These are phyloP conservation scores for Agrotis puta DNA, from an alignment of 2,888 invertebrate species.

Conservation along the genomic window DNA sequence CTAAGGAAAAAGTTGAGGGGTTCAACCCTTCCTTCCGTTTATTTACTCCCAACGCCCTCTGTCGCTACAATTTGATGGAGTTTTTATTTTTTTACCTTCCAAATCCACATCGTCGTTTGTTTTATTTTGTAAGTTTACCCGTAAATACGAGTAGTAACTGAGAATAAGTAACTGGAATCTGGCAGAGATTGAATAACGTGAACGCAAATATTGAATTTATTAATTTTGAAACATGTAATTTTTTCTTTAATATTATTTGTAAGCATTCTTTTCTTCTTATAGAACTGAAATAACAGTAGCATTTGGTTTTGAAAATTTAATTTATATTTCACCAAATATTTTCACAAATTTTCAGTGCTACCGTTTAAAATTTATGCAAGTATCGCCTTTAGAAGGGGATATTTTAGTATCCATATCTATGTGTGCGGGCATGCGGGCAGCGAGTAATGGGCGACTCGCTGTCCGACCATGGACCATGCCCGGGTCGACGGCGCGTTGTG, in stretches of 20 bases:
- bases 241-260: too few species aligned
- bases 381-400: background rate
- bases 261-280: too few species aligned
- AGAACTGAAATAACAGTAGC: background rate
- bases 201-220: background rate
- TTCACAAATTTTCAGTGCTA: background rate
- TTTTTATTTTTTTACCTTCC: slow-evolving; percentile 76
- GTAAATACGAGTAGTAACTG: too few species aligned
- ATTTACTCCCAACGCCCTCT: slow-evolving; percentile 80
- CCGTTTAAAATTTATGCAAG: background rate
- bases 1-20: slow-evolving; percentile 85
- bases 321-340: background rate
- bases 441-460: too few species aligned
- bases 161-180: too few species aligned
- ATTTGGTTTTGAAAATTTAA: background rate
- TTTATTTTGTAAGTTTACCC: slow-evolving; percentile 6
- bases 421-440: too few species aligned
- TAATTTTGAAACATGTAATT: too few species aligned
- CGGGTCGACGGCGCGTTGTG: too few species aligned
- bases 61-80: slow-evolving; percentile 79
- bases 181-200: background rate
- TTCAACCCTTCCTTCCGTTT: slow-evolving; percentile 87
- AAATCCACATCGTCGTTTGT: slow-evolving; percentile 22
- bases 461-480: too few species aligned
- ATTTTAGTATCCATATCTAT: slow-evolving; percentile 12